A percentile compares a stretch with the other conserved stretches of the same genome.
Evolutionary conservation across 2,888 invertebrate species (phyloP).

Genomic region (Keiferia lycopersicella): DNA sequence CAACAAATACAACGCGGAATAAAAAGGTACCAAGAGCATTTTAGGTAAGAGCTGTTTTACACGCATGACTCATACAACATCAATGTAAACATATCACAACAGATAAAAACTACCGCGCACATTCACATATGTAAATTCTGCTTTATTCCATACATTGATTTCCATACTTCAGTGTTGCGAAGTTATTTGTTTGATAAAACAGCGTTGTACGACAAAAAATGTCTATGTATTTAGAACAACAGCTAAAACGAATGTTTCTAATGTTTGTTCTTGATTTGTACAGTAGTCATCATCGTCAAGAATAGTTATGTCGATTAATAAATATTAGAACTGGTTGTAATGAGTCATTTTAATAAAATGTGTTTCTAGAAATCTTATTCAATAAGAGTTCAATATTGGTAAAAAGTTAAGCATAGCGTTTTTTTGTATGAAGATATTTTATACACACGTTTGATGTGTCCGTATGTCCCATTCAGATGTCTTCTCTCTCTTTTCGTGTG

Average conservation of each 20-base stretch:
- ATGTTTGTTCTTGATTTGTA: too few relatives aligned
- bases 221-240: too few relatives aligned
- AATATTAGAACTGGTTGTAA: neutral
- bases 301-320: neutral
- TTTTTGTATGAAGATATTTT: too few relatives aligned
- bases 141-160: neutral
- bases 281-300: neutral
- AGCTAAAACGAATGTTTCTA: too few relatives aligned
- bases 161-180: neutral
- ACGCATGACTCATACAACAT: neutral
- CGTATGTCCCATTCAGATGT: too few relatives aligned
- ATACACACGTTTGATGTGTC: too few relatives aligned
- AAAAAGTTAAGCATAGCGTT: too few relatives aligned
- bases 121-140: neutral
- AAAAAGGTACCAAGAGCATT: too few relatives aligned
- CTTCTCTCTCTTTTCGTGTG: too few relatives aligned
- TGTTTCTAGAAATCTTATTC: neutral
- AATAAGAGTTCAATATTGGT: too few relatives aligned
- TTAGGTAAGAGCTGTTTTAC: neutral
- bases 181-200: neutral
- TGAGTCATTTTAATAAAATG: neutral
- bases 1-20: neutral
- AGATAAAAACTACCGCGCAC: constrained; percentile 1
- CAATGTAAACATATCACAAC: neutral
- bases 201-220: neutral